phyloP scores from a whole-genome alignment of 2,797 vertebrate genomes.

The Uromys caudimaculatus region DNA sequence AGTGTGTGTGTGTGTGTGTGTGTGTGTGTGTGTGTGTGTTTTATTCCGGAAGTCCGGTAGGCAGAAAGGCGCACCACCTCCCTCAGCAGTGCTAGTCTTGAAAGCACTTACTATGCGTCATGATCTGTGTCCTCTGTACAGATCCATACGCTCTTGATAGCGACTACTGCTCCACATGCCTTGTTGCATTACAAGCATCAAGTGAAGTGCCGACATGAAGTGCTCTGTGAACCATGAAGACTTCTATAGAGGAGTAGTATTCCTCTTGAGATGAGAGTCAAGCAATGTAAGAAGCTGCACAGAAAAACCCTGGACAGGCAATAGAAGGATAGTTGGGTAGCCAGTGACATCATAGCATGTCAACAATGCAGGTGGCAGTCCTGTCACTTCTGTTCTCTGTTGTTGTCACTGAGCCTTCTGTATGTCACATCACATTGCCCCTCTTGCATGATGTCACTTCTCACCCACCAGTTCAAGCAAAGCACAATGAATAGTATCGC shows the following conservation, averaged over 20 bases:
- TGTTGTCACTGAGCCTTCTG: background rate
- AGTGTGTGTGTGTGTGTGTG: background rate
- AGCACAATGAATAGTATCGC: background rate
- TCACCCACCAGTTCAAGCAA: background rate
- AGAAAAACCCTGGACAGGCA: background rate
- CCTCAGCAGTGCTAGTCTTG: background rate
- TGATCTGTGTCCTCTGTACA: background rate
- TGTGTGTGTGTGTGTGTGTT: background rate
- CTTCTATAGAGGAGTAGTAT: background rate
- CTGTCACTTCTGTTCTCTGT: background rate
- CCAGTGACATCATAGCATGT: background rate
- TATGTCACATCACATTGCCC: background rate
- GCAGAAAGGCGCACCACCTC: background rate
- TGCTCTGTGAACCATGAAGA: background rate
- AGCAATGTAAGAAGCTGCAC: background rate
- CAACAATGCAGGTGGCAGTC: fast-evolving
- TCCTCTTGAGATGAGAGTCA: background rate
- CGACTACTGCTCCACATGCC: background rate
- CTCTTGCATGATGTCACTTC: background rate
- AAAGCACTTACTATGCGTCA: background rate
- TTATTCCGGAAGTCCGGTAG: conserved; percentile 3
- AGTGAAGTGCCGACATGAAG: conserved; percentile 1
- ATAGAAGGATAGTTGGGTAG: background rate
- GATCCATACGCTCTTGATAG: background rate
- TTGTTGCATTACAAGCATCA: conserved; percentile 19